Percentiles rank a stretch among this genome's conserved stretches.
Evolutionary conservation across 92 coral and sea anemone species (phyloP).

Genomic region (Palythoa heliodiscus): DNA sequence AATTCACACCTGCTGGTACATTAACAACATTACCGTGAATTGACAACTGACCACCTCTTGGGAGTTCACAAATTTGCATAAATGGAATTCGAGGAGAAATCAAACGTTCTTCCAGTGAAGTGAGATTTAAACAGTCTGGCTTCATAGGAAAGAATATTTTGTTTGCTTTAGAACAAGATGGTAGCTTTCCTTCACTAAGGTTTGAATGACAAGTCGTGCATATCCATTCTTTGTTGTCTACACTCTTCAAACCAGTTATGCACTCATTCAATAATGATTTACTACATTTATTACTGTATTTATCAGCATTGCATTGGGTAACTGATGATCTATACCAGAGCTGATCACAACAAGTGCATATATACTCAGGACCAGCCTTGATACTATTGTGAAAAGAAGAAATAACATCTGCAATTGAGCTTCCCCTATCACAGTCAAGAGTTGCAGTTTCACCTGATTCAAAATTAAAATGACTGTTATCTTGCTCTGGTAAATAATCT

Average conservation of each 20-base stretch:
- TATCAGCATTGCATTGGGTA: slow-evolving; percentile 45
- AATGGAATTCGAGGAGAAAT: slow-evolving; percentile 2
- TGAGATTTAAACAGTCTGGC: slow-evolving; percentile 12
- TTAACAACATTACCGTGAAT: no score
- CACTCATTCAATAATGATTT: slow-evolving; percentile 11
- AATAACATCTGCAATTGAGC: slow-evolving; percentile 33
- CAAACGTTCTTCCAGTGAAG: slow-evolving; percentile 9
- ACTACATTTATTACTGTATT: slow-evolving; percentile 18
- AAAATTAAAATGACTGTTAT: slow-evolving; percentile 8
- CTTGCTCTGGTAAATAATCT: slow-evolving; percentile 9
- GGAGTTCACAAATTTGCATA: slow-evolving; percentile 9
- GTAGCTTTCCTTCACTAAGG: slow-evolving; percentile 16
- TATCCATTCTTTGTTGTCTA: slow-evolving; percentile 12
- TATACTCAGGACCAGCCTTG: slow-evolving; percentile 66
- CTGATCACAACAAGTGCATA: slow-evolving; percentile 70
- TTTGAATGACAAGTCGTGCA: slow-evolving; percentile 15
- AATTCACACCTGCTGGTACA: slow-evolving; percentile 2
- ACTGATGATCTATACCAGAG: slow-evolving; percentile 63
- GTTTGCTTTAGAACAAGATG: slow-evolving; percentile 15
- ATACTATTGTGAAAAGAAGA: slow-evolving; percentile 51
- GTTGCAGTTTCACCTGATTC: slow-evolving; percentile 13
- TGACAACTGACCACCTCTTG: slow-evolving; percentile 11
- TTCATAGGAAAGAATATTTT: slow-evolving; percentile 2
- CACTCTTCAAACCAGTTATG: slow-evolving; percentile 12
- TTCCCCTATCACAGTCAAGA: slow-evolving; percentile 2